phyloP scores from a whole-genome alignment of 1,140 invertebrate species.

The Apolygus lucorum region DNA sequence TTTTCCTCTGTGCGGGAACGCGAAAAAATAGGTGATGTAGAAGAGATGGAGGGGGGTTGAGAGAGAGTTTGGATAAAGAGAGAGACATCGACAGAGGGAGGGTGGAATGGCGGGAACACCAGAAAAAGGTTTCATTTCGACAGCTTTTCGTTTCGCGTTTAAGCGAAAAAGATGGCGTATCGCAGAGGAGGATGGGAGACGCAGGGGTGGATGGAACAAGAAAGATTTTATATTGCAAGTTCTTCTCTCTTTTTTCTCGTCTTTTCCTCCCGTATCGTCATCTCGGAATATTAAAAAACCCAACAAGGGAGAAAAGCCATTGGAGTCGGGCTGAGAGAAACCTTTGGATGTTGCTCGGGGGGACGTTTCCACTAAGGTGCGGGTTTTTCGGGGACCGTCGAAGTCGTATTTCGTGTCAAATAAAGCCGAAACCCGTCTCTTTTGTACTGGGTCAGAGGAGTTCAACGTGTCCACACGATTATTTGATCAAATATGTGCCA shows the following conservation, averaged over 20 bases:
- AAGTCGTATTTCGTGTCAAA: too few species aligned
- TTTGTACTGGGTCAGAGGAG: too few species aligned
- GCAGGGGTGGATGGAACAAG: background rate
- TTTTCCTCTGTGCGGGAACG: background rate
- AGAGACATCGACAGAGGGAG: too few species aligned
- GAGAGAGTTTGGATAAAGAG: too few species aligned
- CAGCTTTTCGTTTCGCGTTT: conserved; percentile 7
- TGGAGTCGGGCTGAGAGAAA: background rate
- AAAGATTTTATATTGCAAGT: conserved; percentile 9
- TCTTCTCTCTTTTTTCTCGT: background rate
- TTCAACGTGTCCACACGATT: too few species aligned
- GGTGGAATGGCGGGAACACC: too few species aligned
- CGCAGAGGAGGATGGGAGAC: background rate
- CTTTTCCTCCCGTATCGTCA: background rate
- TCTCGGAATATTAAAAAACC: background rate
- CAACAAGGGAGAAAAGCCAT: conserved; percentile 3
- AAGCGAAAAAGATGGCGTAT: background rate
- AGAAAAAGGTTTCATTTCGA: conserved; percentile 13
- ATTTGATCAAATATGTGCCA: too few species aligned
- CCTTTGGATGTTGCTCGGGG: background rate
- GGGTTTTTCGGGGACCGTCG: too few species aligned
- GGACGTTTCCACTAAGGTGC: too few species aligned
- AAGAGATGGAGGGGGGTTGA: background rate
- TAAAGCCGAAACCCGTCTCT: too few species aligned
- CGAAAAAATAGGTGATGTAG: background rate